Base-by-base conservation (phyloP, 2,888 invertebrate species). In the Eugnorisma glareosa region DNA sequence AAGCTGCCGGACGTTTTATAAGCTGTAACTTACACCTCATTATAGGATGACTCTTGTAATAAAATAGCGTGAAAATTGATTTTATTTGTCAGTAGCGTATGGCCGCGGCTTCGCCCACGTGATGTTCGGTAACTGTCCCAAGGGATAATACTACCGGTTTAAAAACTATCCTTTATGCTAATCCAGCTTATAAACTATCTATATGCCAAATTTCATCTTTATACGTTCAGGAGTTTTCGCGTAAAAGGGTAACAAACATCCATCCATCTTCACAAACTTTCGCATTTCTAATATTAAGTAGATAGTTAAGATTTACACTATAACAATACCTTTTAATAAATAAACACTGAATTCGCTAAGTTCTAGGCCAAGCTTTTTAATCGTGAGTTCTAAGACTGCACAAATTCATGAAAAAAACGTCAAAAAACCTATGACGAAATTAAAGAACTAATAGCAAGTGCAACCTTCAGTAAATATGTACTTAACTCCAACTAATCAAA, bases 11-110 rank as follows among this genome's bases (percentile, higher is more conserved):
- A 67, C 43, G 37, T 57, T 66, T 51, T 73, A 70, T 77, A 70
- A 82, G 75, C 64, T 61, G 45, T 74, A 74, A 77, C 68, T 74
- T 61, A 63, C 28, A 71, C 51, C 37, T 81, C n/a, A 67, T 73
- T 69, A 78, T 28, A 43, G 0, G 35, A 67, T 37, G 59, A 15
- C 35, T 67, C 45, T 31, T 68, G 24, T 66, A 35, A 84, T 79
- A 28, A 72, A 54, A 67, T 35, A 13, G 28, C 66, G 0, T 63
- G 45, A 66, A 69, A 68, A 81, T 64, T 72, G 37, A 66, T 80
- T 54, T 57, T 31, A 61, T 67, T 61, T 61, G 43, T 43, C 18
- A 48, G 18, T 45, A 18, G 45, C 45, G 18, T 18, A 45, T 45
- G 18, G 6, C 15, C 18, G 18, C 45, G 18, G 45, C 6, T 18